These are phyloP conservation scores for Zaprionus lineosus DNA, from an alignment of 2,888 invertebrate genomes.

Conservation along the genomic window DNA sequence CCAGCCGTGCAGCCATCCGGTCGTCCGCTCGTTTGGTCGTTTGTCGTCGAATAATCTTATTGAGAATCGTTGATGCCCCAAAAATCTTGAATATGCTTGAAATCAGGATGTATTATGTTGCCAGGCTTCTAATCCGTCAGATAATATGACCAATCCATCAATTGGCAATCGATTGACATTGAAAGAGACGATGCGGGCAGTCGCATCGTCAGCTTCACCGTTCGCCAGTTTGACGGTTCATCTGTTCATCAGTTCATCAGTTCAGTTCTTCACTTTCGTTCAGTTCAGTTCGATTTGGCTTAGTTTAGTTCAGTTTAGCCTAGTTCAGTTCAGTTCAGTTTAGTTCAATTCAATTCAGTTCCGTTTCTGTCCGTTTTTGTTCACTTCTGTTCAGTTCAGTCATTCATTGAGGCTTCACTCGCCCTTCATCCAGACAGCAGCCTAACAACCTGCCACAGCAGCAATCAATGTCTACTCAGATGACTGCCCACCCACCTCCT, in stretches of 20 bases:
- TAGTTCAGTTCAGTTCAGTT: conserved; percentile 31
- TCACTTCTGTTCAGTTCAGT: conserved; percentile 25
- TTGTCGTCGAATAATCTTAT: too few relatives aligned
- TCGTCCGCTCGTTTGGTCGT: too few relatives aligned
- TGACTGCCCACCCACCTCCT: too few relatives aligned
- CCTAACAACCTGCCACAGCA: conserved; percentile 74
- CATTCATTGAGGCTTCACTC: conserved; percentile 45
- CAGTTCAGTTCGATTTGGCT: conserved; percentile 14
- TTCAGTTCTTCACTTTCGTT: conserved; percentile 16
- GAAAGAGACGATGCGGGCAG: conserved; percentile 17
- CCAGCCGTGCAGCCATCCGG: too few relatives aligned
- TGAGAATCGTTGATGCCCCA: too few relatives aligned
- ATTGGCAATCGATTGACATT: conserved; percentile 15
- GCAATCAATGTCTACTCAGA: conserved; percentile 70
- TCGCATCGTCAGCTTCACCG: too few relatives aligned
- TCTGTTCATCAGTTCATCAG: conserved; percentile 7
- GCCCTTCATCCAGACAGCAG: conserved; percentile 39
- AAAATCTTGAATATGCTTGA: conserved; percentile 29
- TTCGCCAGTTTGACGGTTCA: conserved; percentile 1
- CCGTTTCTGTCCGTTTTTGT: conserved; percentile 19
- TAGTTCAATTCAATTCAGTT: conserved; percentile 21
- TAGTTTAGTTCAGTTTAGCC: conserved; percentile 28
- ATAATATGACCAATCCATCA: conserved; percentile 61
- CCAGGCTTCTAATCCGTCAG: conserved; percentile 35
- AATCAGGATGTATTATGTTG: conserved; percentile 38